Evolutionary conservation across 2,797 vertebrate genomes (phyloP), one percentile per base, ranked within the genome.

Genomic region (Lepus townsendii): DNA sequence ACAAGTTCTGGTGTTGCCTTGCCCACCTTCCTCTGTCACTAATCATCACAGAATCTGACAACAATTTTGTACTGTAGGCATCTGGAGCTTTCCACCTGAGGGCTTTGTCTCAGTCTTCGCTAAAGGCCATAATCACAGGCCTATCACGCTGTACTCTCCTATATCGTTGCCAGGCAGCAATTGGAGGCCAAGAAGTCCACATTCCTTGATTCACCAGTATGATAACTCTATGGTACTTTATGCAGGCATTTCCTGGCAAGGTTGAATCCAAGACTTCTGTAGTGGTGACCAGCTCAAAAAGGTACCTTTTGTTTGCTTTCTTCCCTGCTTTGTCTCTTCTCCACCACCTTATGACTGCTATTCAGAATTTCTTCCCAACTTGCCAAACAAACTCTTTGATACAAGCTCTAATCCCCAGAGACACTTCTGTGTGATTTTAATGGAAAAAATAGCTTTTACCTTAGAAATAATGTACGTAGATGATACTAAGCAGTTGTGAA

Each of bases 391-490:
- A 62, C 5, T 60, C 30, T 10, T 30, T 54, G 9, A 71, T 32
- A 71, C 26, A 52, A 68, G 65, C 17, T 24, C n/a, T 79, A 20
- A 0, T 66, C 32, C 76, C 63, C 50, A 57, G 19, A 65, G 42
- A 47, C 68, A 83, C 22, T 85, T 63, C 13, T 38, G 13, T 66
- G 7, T 52, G n/a, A 86, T 42, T 4, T 7, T 26, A 82, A 35
- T 35, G 77, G 50, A 69, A 95, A 83, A 83, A n/a, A 57, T 26
- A 63, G 17, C 20, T 77, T 78, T 86, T 12, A 75, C 42, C 38
- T 91, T 66, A 85, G 62, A 90, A 82, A 93, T 82, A 38, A 89
- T 68, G 82, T 86, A 54, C 32, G 3, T 32, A 79, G 63, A 83
- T 38, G 54, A 66, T 42, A 63, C n/a, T 9, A 3, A 52, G 9